Evolutionary conservation across 2,888 invertebrate genomes (phyloP).

Genomic region (Creontiades dilutus): DNA sequence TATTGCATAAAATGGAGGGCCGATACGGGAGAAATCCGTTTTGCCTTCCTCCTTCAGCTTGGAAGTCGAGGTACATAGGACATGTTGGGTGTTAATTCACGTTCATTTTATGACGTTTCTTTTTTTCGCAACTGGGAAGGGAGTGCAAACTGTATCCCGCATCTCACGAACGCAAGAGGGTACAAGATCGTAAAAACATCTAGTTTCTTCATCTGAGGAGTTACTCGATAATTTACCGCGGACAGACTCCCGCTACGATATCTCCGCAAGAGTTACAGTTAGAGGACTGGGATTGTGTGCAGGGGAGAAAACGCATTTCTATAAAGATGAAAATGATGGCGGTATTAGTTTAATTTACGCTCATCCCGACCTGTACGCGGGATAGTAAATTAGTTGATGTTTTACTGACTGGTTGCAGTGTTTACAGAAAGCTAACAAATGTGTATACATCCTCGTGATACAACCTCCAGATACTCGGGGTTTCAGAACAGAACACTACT

Average conservation of each 20-base stretch:
- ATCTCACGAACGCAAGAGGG: constrained; percentile 38
- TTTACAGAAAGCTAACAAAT: neutral
- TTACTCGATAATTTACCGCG: constrained; percentile 18
- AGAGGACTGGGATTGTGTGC: neutral
- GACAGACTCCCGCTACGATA: constrained; percentile 31
- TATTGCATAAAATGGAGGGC: constrained; percentile 29
- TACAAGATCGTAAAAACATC: constrained; percentile 43
- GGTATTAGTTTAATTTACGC: constrained; percentile 42
- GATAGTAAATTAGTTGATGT: neutral
- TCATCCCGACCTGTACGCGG: constrained; percentile 23
- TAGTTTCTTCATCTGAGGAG: constrained; percentile 44
- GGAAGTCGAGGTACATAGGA: neutral
- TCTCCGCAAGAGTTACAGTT: neutral
- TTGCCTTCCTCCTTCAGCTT: neutral
- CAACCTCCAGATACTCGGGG: too few species aligned
- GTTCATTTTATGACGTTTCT: constrained; percentile 52
- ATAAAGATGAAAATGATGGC: constrained; percentile 16
- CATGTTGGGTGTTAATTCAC: constrained; percentile 51
- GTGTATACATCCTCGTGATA: neutral
- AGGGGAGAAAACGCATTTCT: constrained; percentile 9
- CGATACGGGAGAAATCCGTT: constrained; percentile 15
- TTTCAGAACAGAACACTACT: too few species aligned
- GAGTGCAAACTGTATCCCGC: constrained; percentile 41
- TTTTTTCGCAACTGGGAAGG: constrained; percentile 18
- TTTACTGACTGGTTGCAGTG: neutral